Evolutionary conservation across 2,797 vertebrate species (phyloP).

Genomic region (Borostomias antarcticus): DNA sequence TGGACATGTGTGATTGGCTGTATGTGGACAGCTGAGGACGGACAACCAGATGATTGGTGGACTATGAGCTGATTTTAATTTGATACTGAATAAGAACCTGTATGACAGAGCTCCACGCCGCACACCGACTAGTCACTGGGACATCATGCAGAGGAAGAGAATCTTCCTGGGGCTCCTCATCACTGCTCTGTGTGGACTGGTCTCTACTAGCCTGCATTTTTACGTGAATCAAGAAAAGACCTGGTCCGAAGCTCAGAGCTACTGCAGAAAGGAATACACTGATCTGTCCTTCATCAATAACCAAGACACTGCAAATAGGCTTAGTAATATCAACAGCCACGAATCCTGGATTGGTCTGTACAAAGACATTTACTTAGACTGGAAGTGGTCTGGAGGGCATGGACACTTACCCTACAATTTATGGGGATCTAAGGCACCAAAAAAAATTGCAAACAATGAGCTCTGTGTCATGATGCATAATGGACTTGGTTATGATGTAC

Average conservation of each 20-base stretch:
- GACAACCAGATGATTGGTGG: no score
- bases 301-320: background rate
- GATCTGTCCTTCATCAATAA: slow-evolving; percentile 17
- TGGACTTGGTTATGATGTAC: background rate
- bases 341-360: slow-evolving; percentile 24
- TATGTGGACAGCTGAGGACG: no score
- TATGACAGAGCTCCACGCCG: no score
- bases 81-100: no score
- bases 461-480: background rate
- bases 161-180: no score
- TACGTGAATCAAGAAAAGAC: no score
- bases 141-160: no score
- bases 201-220: no score
- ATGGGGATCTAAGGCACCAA: rapidly evolving
- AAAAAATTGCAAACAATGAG: rapidly evolving
- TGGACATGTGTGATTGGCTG: no score
- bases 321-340: background rate
- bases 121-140: no score
- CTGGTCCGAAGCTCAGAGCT: background rate
- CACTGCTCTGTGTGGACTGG: no score
- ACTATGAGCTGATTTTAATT: no score
- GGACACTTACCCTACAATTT: rapidly evolving
- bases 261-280: slow-evolving; percentile 27
- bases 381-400: slow-evolving; percentile 15
- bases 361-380: background rate